Conservation (phyloP, 2,888 invertebrate species). For the Drosophila limbata region DNA sequence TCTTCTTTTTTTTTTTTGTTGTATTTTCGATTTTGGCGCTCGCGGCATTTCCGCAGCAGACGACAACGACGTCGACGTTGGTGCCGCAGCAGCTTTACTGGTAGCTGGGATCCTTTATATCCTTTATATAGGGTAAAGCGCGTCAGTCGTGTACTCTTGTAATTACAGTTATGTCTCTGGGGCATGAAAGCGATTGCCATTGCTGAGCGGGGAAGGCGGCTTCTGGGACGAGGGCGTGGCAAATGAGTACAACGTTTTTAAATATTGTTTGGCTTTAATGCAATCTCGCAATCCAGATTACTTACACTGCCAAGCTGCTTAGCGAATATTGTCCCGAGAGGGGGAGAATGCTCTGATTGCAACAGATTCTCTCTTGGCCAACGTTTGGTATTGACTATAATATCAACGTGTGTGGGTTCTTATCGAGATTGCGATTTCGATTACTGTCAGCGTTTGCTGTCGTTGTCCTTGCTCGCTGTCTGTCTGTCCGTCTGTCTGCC, state of each 20-base stretch:
- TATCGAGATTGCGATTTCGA: conserved; percentile 50
- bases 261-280: conserved; percentile 69
- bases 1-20: conserved; percentile 30
- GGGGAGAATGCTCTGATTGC: conserved; percentile 48
- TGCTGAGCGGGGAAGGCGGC: not conserved
- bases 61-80: conserved; percentile 47
- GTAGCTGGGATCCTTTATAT: conserved; percentile 10
- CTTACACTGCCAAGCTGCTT: conserved; percentile 44
- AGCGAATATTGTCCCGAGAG: conserved; percentile 19
- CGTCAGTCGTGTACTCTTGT: conserved; percentile 69
- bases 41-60: conserved; percentile 73
- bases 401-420: conserved; percentile 22
- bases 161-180: conserved; percentile 81
- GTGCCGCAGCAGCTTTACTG: conserved; percentile 7
- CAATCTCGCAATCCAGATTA: conserved; percentile 59
- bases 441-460: conserved; percentile 29
- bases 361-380: conserved; percentile 59
- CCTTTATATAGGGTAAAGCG: conserved; percentile 33
- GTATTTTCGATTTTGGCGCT: conserved; percentile 65
- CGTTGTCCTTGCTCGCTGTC: conserved; percentile 15
- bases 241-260: conserved; percentile 67
- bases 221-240: not conserved
- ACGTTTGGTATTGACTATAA: conserved; percentile 44
- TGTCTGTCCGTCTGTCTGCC: not conserved
- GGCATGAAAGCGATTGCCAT: conserved; percentile 59